Evolutionary conservation across 2,888 invertebrate genomes (phyloP), one percentile per base, ranked within the genome.

Genomic region (Dolichopus griseipennis): DNA sequence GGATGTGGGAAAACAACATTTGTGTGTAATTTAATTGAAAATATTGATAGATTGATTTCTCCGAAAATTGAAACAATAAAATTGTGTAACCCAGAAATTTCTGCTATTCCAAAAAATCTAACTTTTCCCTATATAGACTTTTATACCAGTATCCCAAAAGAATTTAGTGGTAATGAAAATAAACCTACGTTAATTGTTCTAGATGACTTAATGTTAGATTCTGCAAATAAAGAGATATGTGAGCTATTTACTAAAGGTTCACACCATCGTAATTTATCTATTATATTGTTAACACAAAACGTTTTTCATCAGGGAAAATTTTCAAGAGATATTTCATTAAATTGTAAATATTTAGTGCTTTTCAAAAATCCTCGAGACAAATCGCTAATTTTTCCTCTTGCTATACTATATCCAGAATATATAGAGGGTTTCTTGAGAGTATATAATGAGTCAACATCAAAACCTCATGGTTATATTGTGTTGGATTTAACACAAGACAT

Each of bases 381-480:
- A 41, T 61, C 41, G 5, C 67, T 68, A 20, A 66, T 68, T 34
- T 37, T 41, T 10, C 66, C 62, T 12, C 41, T 67, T 6, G 67
- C 64, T 21, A 22, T n/a, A n/a, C n/a, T n/a, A n/a, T n/a, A n/a
- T n/a, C n/a, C n/a, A n/a, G n/a, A n/a, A n/a, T n/a, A n/a, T n/a
- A n/a, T n/a, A n/a, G n/a, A n/a, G n/a, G n/a, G n/a, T n/a, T n/a
- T n/a, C n/a, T n/a, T n/a, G n/a, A n/a, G n/a, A n/a, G n/a, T n/a
- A n/a, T n/a, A n/a, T n/a, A 9, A 66, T 65, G 18, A 66, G 61
- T 7, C 52, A 69, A 68, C 68, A 68, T 65, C 34, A 20, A n/a
- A 64, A 15, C 2, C 68, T 68, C 15, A 27, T 65, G 64, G 52
- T 33, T 67, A 68, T 68, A 68, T 68, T 66, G 43, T 37, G 68